Evolutionary conservation across 2,113 vertebrate genomes (phyloP).

Genomic region (Dasyprocta punctata): DNA sequence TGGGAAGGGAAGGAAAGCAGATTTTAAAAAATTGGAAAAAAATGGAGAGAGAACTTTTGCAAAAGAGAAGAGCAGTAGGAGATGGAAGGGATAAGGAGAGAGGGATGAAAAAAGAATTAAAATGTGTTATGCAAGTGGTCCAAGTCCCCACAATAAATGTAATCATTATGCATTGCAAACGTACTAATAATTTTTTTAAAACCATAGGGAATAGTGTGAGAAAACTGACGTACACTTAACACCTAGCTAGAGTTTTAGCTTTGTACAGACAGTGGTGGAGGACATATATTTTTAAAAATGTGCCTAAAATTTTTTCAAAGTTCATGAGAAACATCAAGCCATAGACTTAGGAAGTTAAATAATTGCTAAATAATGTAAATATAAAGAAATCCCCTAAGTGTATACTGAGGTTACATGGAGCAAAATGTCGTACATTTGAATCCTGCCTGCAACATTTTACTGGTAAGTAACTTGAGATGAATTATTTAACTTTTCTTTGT

Average conservation of each 20-base stretch:
- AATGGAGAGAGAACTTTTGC: neutral
- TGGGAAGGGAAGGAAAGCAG: neutral
- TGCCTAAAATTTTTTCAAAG: neutral
- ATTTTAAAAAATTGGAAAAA: neutral
- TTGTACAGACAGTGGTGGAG: neutral
- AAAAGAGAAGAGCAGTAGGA: neutral
- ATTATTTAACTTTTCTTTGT: neutral
- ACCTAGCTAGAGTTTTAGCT: neutral
- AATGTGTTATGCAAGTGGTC: neutral
- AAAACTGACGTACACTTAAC: neutral
- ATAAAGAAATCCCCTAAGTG: neutral
- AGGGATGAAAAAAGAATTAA: neutral
- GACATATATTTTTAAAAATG: neutral
- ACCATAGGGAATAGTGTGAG: neutral
- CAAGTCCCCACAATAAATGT: neutral
- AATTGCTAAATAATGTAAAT: neutral
- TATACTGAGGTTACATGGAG: neutral
- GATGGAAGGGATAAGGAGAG: neutral
- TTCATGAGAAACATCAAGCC: neutral
- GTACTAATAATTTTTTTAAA: neutral
- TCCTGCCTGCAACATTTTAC: neutral
- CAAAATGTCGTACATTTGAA: neutral
- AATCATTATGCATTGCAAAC: neutral
- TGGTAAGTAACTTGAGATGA: neutral
- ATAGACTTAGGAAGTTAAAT: neutral